Base-by-base conservation (phyloP, 1,140 invertebrate species). In the Dendrolimus punctatus region DNA sequence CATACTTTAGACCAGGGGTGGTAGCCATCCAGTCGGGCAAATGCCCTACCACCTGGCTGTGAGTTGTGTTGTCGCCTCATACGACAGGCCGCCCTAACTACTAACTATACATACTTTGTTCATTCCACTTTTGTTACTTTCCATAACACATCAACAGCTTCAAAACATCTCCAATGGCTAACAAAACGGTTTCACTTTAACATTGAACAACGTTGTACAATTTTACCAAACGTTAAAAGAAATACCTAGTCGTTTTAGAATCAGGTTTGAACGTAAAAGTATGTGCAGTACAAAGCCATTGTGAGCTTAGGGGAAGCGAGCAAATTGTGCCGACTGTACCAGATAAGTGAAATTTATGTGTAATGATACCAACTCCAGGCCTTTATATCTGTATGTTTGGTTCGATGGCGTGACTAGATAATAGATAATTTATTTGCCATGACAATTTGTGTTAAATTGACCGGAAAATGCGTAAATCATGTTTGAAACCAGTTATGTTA, bases 301-400 rank as follows among this genome's bases (percentile, higher is more conserved):
- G 58, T 50, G 53, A 56, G 50, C 58, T 41, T 36, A 23, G 23
- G 54, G 53, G 51, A 52, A 55, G 43, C 53, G 53, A 64, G 65
- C 66, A 72, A 72, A 72, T 72, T 72, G 66, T 72, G 58, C 64
- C 60, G 51, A 69, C 64, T 63, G 64, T 60, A 48, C 48, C 9
- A 69, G 69, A 72, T 72, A 72, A 72, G 62, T 67, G 66, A 65
- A 69, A 70, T 73, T 70, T 70, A 73, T 73, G 70, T 63, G 62
- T 66, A 73, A 67, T 68, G 70, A 68, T 69, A 69, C 70, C 70
- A 64, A 70, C 67, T 73, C 53, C 55, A 67, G 64, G 53, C 70
- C 66, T 59, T 67, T 66, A 57, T 65, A 72, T 72, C 70, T 57
- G 64, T 69, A 62, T 72, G 64, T 73, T 69, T 63, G 59, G 43